Base-by-base conservation (phyloP, 2,113 vertebrate species). In the Semicossyphus pulcher region DNA sequence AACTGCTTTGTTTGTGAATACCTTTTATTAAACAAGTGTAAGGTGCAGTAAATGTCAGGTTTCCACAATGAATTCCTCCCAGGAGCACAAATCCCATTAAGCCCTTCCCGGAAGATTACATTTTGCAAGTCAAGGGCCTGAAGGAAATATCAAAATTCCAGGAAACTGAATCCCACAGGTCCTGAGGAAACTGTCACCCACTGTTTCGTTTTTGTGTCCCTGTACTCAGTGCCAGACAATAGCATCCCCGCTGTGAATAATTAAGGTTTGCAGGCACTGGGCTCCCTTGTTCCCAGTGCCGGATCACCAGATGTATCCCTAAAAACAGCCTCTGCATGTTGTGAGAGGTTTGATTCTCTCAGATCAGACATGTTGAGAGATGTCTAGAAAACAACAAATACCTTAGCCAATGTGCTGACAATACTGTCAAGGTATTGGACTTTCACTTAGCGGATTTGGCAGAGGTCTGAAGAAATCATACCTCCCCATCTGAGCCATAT, bases 181-280 rank as follows among this genome's bases (percentile, higher is more conserved):
- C 39, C 76, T 32, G 23, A 15, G 20, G 47, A 64, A 60, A 66
- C 57, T 85, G 80, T 80, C 87, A 82, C 87, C 77, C 72, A 54
- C 73, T 85, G 78, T 87, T 87, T 82, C 79, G 80, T 66, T 80
- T 47, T 52, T 63, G 63, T 77, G 53, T 78, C 25, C 81, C 37
- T 39, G 48, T 76, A 76, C 72, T 80, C 21, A 56, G 73, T 28
- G 73, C 56, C 57, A 82, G 83, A 83, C 81, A 62, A 75, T 25
- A 70, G 44, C 61, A 18, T 72, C 47, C 84, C 82, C 53, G 76
- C 85, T 68, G 86, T 78, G 80, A 72, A 85, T 84, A 85, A 82
- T 81, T 85, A 72, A 71, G 83, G 78, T 74, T 71, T 53, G 52
- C 29, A 23, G 74, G 42, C 47, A 72, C 53, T 72, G 9, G 52